Conservation (phyloP, 92 coral and sea anemone species). For the Bergia puertoricense region DNA sequence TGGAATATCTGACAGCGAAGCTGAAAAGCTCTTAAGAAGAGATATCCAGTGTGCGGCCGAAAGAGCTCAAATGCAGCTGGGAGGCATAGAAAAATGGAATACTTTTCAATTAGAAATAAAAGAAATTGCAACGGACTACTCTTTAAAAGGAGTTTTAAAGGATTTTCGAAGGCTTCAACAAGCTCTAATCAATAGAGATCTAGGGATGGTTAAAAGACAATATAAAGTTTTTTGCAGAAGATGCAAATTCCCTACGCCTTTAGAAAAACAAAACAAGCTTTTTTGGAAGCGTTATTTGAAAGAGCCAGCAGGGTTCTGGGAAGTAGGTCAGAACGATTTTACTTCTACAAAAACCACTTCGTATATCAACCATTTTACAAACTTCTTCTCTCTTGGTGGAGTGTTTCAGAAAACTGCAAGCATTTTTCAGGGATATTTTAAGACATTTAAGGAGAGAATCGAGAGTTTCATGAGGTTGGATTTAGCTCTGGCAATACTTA, state of each 20-base stretch:
- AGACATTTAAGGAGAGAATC: not conserved
- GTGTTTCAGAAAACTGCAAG: not conserved
- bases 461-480: not conserved
- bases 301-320: not conserved
- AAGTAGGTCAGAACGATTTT: not conserved
- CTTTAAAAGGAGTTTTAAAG: too few species aligned
- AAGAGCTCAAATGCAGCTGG: not conserved
- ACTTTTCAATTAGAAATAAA: not conserved
- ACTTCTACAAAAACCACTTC: not conserved
- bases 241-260: not conserved
- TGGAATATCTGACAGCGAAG: not conserved
- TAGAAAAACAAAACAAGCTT: not conserved
- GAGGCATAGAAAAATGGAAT: not conserved
- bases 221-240: not conserved
- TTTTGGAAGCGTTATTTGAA: conserved; percentile 2
- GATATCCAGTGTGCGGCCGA: not conserved
- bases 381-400: not conserved
- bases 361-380: not conserved
- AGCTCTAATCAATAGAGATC: not conserved
- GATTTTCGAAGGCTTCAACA: not conserved
- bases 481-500: not conserved
- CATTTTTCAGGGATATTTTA: not conserved
- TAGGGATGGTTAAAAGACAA: not conserved
- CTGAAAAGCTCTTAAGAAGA: not conserved
- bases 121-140: too few species aligned